phyloP scores from a whole-genome alignment of 1,140 invertebrate genomes.

The Penaeus indicus region DNA sequence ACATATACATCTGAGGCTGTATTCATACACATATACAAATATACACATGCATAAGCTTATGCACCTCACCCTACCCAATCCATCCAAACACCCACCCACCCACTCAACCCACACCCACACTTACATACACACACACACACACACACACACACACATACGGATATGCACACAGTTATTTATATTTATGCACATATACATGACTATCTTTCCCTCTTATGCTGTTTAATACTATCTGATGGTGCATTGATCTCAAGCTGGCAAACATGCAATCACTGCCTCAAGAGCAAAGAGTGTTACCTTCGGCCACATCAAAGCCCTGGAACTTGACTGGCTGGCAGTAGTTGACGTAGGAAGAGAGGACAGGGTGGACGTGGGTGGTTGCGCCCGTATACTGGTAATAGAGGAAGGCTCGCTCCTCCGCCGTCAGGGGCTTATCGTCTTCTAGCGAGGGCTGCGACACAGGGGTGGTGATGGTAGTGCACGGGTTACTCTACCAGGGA shows the following conservation, averaged over 20 bases:
- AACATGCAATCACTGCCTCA: neutral
- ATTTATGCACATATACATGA: neutral
- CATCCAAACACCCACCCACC: neutral
- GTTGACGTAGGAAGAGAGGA: slow-evolving; percentile 98
- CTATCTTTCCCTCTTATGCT: neutral
- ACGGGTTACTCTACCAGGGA: slow-evolving; percentile 44
- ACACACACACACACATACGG: neutral
- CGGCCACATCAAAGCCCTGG: slow-evolving; percentile 96
- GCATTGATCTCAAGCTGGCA: slow-evolving; percentile 1
- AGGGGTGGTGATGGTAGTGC: slow-evolving; percentile 61
- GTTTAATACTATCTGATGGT: too few species aligned
- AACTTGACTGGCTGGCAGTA: slow-evolving; percentile 99
- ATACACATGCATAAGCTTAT: neutral
- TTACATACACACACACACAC: neutral
- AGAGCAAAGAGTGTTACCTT: slow-evolving; percentile 77
- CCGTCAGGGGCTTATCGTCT: slow-evolving; percentile 73
- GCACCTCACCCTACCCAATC: neutral
- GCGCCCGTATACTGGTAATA: slow-evolving; percentile 91
- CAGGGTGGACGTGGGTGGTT: slow-evolving; percentile 98
- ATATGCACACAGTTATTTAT: neutral
- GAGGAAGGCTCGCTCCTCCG: slow-evolving; percentile 76
- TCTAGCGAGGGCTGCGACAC: slow-evolving; percentile 66
- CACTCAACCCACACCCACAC: neutral
- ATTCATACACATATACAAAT: neutral
- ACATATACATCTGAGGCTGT: too few species aligned